phyloP scores from a whole-genome alignment of 2,797 vertebrate genomes.

The Erethizon dorsatum region DNA sequence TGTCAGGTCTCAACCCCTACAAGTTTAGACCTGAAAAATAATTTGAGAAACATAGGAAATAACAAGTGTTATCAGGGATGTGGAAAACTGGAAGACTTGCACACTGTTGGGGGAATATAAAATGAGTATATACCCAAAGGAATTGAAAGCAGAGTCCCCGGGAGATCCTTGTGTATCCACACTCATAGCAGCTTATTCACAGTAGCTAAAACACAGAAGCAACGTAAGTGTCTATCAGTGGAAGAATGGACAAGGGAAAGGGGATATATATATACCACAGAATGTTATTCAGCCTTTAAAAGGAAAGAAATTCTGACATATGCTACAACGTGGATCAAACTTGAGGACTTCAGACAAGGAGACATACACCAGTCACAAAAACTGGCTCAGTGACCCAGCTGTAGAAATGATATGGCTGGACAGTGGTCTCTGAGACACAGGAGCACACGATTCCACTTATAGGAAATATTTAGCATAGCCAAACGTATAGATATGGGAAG shows the following conservation, averaged over 20 bases:
- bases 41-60: constrained; percentile 55
- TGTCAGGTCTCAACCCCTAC: neutral
- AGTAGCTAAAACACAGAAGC: neutral
- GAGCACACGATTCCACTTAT: neutral
- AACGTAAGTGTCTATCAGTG: neutral
- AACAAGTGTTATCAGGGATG: neutral
- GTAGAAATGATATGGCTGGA: neutral
- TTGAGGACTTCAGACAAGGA: neutral
- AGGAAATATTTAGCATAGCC: no score
- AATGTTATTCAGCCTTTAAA: neutral
- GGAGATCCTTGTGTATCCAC: neutral
- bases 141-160: neutral
- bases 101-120: neutral
- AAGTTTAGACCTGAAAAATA: constrained; percentile 38
- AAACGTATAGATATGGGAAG: neutral
- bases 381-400: neutral
- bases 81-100: neutral
- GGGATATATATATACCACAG: neutral
- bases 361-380: neutral
- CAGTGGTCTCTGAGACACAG: neutral
- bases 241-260: neutral
- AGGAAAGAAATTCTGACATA: neutral
- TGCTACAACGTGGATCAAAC: neutral
- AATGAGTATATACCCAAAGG: neutral
- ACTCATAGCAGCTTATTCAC: neutral